A percentile compares a stretch with the other conserved stretches of the same genome.
These are phyloP conservation scores for Dromococcyx pavoninus DNA, from an alignment of 2,797 vertebrate species.

Conservation along the genomic window DNA sequence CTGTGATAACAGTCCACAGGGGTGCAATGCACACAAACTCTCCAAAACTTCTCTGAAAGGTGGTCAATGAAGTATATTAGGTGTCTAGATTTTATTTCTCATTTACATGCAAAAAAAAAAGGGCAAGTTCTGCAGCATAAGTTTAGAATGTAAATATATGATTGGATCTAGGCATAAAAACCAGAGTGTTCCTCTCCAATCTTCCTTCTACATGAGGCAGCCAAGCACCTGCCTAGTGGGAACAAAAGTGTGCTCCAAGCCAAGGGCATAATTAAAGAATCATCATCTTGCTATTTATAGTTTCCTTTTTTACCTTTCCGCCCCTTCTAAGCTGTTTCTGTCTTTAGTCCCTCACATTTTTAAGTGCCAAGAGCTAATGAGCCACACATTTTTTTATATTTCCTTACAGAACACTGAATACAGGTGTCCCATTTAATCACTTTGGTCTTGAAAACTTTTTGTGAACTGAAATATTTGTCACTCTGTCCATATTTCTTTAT, in stretches of 20 bases:
- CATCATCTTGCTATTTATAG: background rate
- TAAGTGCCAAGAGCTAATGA: background rate
- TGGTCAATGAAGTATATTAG: background rate
- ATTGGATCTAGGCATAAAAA: background rate
- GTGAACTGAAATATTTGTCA: background rate
- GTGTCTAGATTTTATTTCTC: background rate
- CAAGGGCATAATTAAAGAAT: background rate
- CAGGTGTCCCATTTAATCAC: background rate
- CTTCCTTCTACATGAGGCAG: background rate
- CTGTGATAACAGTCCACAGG: fast-evolving
- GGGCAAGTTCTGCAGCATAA: background rate
- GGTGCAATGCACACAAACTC: background rate
- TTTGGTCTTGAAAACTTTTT: background rate
- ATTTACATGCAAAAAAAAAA: background rate
- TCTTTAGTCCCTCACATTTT: background rate
- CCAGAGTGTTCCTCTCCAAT: background rate
- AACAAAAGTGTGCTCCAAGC: background rate
- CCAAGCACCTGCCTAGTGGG: background rate
- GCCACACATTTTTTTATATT: background rate
- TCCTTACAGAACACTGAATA: background rate
- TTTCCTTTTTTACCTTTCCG: background rate
- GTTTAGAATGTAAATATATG: background rate
- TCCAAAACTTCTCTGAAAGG: background rate
- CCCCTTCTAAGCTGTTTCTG: background rate
- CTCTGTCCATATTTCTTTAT: background rate